Evolutionary conservation across 2,888 invertebrate genomes (phyloP).

Genomic region (Drosophila sordidula): DNA sequence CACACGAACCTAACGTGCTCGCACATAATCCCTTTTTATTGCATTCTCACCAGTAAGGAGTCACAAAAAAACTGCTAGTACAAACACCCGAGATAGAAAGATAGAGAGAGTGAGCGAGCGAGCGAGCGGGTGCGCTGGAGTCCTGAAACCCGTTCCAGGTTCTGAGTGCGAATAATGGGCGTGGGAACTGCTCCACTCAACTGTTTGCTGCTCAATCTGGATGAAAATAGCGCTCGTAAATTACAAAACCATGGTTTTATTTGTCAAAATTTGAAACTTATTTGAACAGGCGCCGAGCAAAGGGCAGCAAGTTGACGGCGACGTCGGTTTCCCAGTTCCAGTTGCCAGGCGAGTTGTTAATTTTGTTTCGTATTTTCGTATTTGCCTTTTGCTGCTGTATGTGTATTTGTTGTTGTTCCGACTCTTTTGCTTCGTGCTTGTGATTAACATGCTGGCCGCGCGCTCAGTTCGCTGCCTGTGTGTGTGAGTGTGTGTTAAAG

Average conservation of each 20-base stretch:
- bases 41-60: slow-evolving; percentile 49
- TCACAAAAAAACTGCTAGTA: slow-evolving; percentile 10
- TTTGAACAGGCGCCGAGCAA: slow-evolving; percentile 83
- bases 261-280: slow-evolving; percentile 86
- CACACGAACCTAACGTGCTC: slow-evolving; percentile 36
- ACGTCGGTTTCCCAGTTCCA: slow-evolving; percentile 36
- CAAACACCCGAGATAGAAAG: slow-evolving; percentile 2
- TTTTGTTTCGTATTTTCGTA: slow-evolving; percentile 40
- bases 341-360: slow-evolving; percentile 50
- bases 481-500: slow-evolving; percentile 2
- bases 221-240: slow-evolving; percentile 80
- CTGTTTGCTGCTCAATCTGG: slow-evolving; percentile 65
- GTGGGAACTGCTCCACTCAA: slow-evolving; percentile 46
- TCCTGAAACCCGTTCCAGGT: slow-evolving; percentile 43
- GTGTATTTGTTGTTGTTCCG: slow-evolving; percentile 16
- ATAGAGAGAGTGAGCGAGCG: slow-evolving; percentile 17
- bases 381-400: slow-evolving; percentile 28
- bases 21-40: slow-evolving; percentile 75
- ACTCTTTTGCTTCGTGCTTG: slow-evolving; percentile 26
- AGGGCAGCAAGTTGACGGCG: slow-evolving; percentile 48
- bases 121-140: slow-evolving; percentile 14
- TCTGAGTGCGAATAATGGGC: slow-evolving; percentile 48
- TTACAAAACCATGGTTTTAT: slow-evolving; percentile 84
- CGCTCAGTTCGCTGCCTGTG: slow-evolving; percentile 22
- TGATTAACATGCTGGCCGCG: slow-evolving; percentile 68